Percentiles rank a stretch among this genome's conserved stretches.
Evolutionary conservation across 1,140 invertebrate genomes (phyloP).

Genomic region (Drosophila tsacasi): DNA sequence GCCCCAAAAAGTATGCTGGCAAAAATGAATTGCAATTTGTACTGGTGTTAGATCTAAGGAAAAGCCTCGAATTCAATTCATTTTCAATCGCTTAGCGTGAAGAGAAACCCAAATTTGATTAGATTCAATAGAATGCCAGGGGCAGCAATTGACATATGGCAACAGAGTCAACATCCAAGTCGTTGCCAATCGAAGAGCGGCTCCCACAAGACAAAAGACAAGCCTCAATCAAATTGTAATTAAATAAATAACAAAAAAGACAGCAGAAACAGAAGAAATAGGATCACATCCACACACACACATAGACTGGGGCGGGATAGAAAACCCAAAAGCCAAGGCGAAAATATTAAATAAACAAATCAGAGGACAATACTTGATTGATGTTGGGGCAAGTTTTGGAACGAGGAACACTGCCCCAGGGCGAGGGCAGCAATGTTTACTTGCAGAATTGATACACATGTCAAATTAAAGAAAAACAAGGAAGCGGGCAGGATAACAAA

Average conservation of each 20-base stretch:
- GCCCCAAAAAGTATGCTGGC: conserved; percentile 56
- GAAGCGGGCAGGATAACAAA: not conserved
- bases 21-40: conserved; percentile 28
- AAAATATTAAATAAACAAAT: conserved; percentile 76
- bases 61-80: conserved; percentile 55
- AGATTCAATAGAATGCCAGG: conserved; percentile 49
- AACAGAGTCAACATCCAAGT: conserved; percentile 26
- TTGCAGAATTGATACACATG: conserved; percentile 40
- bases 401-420: conserved; percentile 7
- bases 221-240: conserved; percentile 74
- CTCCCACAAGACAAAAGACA: conserved; percentile 47
- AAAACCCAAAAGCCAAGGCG: conserved; percentile 36
- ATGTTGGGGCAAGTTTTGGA: conserved; percentile 34
- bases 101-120: conserved; percentile 65
- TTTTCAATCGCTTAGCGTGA: conserved; percentile 38
- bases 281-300: conserved; percentile 5
- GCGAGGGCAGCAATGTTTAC: conserved; percentile 23
- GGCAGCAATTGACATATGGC: conserved; percentile 48
- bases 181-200: conserved; percentile 17
- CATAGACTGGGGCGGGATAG: conserved; percentile 1
- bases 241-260: conserved; percentile 66
- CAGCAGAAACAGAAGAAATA: conserved; percentile 9
- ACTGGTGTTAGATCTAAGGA: conserved; percentile 46
- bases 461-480: conserved; percentile 58
- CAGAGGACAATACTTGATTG: conserved; percentile 55